A percentile compares a stretch with the other conserved stretches of the same genome.
These are phyloP conservation scores for Gadopsis bispinosus DNA, from an alignment of 2,797 vertebrate species.

Conservation along the genomic window DNA sequence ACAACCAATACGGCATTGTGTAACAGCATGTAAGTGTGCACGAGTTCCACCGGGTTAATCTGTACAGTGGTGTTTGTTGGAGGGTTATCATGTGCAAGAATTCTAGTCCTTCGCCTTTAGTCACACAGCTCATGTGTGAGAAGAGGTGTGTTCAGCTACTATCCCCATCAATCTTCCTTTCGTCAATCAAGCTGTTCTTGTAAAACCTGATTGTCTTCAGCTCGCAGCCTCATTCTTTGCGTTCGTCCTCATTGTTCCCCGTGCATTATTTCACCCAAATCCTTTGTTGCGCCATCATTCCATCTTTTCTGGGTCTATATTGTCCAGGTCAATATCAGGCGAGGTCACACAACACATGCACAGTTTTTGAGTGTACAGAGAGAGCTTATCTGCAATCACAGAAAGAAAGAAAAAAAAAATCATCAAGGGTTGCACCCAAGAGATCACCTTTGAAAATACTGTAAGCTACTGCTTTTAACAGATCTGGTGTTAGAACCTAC, in stretches of 20 bases:
- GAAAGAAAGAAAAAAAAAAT: not conserved
- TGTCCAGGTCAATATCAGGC: constrained; percentile 84
- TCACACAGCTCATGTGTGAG: constrained; percentile 15
- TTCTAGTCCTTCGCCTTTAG: constrained; percentile 15
- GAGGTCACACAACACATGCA: constrained; percentile 86
- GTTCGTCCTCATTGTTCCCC: constrained; percentile 1
- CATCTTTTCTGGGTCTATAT: constrained; percentile 76
- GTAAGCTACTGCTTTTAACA: not conserved
- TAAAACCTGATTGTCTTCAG: constrained; percentile 50
- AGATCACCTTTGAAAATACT: not conserved
- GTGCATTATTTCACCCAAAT: not conserved
- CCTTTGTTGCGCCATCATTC: constrained; percentile 62
- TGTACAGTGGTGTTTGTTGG: not conserved
- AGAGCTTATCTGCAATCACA: constrained; percentile 75
- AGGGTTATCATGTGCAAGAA: not conserved
- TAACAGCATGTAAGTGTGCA: constrained; percentile 20
- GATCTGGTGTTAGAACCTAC: not conserved
- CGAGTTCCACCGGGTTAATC: constrained; percentile 6
- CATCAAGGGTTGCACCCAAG: not conserved
- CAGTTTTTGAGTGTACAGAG: constrained; percentile 84
- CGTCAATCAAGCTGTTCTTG: not conserved
- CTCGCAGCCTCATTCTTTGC: constrained; percentile 3
- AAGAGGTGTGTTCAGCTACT: not conserved
- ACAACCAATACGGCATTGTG: not conserved
- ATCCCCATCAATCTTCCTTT: not conserved